Conservation (phyloP, 2,888 invertebrate genomes). For the Pyrrhia umbra region DNA sequence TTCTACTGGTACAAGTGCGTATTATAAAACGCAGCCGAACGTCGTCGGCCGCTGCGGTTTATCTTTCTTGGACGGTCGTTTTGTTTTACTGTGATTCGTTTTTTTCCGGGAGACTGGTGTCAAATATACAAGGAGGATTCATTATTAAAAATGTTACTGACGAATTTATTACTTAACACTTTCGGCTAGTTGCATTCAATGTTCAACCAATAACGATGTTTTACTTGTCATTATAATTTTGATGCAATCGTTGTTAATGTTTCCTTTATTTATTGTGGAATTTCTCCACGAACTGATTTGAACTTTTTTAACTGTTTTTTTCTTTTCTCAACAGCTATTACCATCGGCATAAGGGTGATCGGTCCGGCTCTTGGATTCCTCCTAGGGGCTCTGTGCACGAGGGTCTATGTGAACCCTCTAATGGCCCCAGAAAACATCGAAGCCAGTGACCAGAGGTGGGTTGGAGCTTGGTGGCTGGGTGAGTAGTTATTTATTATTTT, state of each 20-base stretch:
- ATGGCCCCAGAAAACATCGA: constrained; percentile 93
- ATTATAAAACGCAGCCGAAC: constrained; percentile 14
- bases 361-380: constrained; percentile 98
- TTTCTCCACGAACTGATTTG: too few relatives aligned
- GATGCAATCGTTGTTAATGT: too few relatives aligned
- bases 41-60: constrained; percentile 19
- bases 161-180: not conserved
- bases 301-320: constrained; percentile 21
- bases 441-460: constrained; percentile 96
- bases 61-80: constrained; percentile 33
- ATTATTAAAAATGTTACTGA: not conserved
- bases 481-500: constrained; percentile 74
- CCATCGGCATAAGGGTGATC: constrained; percentile 97
- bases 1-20: constrained; percentile 5
- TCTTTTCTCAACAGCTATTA: constrained; percentile 92
- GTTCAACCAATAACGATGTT: too few relatives aligned
- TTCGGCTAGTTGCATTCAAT: not conserved
- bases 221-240: too few relatives aligned
- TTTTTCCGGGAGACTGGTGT: constrained; percentile 16
- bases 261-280: too few relatives aligned
- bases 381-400: constrained; percentile 96
- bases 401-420: constrained; percentile 95
- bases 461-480: constrained; percentile 99
- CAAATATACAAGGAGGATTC: not conserved
- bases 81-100: constrained; percentile 31